A percentile compares a stretch with the other conserved stretches of the same genome.
These are phyloP conservation scores for Drosophila nigrodunni DNA, from an alignment of 1,140 invertebrate species.

Conservation along the genomic window DNA sequence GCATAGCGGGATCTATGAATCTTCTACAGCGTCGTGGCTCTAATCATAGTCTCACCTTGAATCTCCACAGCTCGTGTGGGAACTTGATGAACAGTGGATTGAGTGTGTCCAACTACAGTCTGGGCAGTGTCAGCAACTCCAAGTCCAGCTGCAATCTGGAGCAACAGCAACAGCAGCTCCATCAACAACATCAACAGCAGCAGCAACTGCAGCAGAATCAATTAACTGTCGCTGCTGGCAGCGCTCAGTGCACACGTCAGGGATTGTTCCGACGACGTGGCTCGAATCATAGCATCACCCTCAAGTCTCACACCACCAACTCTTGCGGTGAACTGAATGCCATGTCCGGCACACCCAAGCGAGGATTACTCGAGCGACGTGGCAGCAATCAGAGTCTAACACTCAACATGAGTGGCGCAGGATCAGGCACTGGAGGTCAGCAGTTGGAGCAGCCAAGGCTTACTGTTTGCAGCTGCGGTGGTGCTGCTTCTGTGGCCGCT, in stretches of 20 bases:
- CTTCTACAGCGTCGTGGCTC: slow-evolving; percentile 93
- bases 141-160: slow-evolving; percentile 81
- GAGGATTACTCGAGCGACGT: slow-evolving; percentile 70
- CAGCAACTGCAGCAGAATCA: slow-evolving; percentile 34
- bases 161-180: slow-evolving; percentile 27
- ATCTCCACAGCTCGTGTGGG: slow-evolving; percentile 85
- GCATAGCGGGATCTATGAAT: slow-evolving; percentile 85
- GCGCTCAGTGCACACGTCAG: slow-evolving; percentile 86
- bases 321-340: slow-evolving; percentile 85
- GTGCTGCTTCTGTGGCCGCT: slow-evolving; percentile 66
- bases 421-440: slow-evolving; percentile 27
- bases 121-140: slow-evolving; percentile 71
- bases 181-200: slow-evolving; percentile 27
- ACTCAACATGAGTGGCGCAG: slow-evolving; percentile 86
- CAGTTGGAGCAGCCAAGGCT: slow-evolving; percentile 63
- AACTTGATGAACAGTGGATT: slow-evolving; percentile 77
- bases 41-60: slow-evolving; percentile 93
- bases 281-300: slow-evolving; percentile 94
- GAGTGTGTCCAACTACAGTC: slow-evolving; percentile 75
- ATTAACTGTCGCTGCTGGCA: slow-evolving; percentile 48
- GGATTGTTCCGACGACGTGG: slow-evolving; percentile 91
- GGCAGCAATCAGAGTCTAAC: slow-evolving; percentile 95
- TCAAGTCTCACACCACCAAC: slow-evolving; percentile 76
- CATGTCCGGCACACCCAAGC: slow-evolving; percentile 60
- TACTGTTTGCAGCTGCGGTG: slow-evolving; percentile 64